Evolutionary conservation across 2,113 vertebrate genomes (phyloP).

Genomic region (Gymnogyps californianus): DNA sequence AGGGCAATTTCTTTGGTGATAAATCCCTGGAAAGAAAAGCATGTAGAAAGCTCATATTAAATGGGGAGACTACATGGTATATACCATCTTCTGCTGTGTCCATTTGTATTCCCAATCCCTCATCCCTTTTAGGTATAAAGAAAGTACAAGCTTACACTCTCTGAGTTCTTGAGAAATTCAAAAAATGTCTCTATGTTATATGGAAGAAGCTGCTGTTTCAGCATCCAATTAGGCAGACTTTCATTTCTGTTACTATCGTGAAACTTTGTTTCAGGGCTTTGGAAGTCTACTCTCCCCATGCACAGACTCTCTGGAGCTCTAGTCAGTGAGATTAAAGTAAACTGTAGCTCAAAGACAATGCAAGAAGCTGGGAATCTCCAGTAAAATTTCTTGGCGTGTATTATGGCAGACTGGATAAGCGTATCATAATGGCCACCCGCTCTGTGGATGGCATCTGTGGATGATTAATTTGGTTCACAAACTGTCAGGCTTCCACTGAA

Average conservation of each 20-base stretch:
- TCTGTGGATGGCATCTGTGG: not conserved
- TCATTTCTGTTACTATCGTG: not conserved
- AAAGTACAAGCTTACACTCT: not conserved
- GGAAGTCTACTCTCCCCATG: not conserved
- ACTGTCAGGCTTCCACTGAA: not conserved
- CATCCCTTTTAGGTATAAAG: not conserved
- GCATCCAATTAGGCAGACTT: not conserved
- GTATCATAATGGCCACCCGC: not conserved
- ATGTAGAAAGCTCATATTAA: slow-evolving; percentile 3
- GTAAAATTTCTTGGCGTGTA: not conserved
- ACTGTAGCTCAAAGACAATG: not conserved
- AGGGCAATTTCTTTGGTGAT: slow-evolving; percentile 47
- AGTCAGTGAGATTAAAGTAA: not conserved
- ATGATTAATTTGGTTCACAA: not conserved
- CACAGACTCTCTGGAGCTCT: not conserved
- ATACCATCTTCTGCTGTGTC: not conserved
- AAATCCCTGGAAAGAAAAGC: slow-evolving; percentile 65
- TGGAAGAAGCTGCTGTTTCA: not conserved
- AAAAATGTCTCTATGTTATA: not conserved
- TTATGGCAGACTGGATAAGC: not conserved
- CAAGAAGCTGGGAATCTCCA: not conserved
- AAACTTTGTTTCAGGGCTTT: not conserved
- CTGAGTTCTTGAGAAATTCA: not conserved
- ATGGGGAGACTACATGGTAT: not conserved
- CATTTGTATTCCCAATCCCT: not conserved